Evolutionary conservation across 2,797 vertebrate genomes (phyloP).

Genomic region (Caiman crocodilus): DNA sequence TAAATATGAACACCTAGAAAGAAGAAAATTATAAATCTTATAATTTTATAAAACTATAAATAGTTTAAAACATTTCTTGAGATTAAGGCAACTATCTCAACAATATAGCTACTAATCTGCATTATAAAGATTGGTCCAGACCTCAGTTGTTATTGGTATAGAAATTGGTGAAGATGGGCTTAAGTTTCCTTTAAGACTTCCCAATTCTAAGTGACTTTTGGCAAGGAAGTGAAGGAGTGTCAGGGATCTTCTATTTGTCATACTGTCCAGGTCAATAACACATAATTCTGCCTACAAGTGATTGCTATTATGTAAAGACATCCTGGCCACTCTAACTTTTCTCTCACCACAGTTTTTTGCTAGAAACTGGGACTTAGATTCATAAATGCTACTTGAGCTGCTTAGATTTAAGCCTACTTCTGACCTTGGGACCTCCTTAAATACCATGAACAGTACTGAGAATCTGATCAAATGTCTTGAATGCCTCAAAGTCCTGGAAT

Average conservation of each 20-base stretch:
- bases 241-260: neutral
- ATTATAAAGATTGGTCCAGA: neutral
- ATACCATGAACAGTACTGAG: too few species aligned
- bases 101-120: slow-evolving; percentile 29
- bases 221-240: neutral
- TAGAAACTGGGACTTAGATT: neutral
- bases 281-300: neutral
- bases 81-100: neutral
- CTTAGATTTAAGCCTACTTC: neutral
- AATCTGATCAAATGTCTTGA: neutral
- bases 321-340: neutral
- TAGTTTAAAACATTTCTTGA: slow-evolving; percentile 17
- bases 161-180: neutral
- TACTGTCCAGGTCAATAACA: neutral
- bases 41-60: slow-evolving; percentile 14
- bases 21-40: too few species aligned
- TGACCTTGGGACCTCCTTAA: neutral
- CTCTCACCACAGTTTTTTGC: fast-evolving
- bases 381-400: neutral
- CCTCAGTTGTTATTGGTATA: neutral
- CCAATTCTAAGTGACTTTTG: neutral
- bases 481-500: neutral
- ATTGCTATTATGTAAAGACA: slow-evolving; percentile 19
- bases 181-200: neutral
- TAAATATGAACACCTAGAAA: slow-evolving; percentile 2